Conservation (phyloP, 2,888 invertebrate species). For the Nasonovia ribisnigri region DNA sequence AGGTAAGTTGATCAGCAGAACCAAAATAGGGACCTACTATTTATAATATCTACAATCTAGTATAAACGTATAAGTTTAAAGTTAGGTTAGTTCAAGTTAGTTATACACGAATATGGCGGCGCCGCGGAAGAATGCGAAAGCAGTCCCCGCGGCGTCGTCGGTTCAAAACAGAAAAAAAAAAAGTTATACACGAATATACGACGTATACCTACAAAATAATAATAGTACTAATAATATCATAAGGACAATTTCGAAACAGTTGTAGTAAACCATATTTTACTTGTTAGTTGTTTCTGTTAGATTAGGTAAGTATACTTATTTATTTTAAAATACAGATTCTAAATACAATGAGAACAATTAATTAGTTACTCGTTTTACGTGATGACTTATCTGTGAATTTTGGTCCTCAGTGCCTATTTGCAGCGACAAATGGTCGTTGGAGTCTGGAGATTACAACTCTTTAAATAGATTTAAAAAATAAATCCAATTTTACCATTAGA, state of each 20-base stretch:
- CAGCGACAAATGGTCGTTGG: background rate
- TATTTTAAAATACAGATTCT: background rate
- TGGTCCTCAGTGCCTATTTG: background rate
- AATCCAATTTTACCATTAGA: background rate
- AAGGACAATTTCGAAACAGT: background rate
- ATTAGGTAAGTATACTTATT: background rate
- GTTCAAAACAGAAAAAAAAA: too few species aligned
- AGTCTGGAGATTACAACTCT: background rate
- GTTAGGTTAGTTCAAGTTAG: too few species aligned
- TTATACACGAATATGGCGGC: too few species aligned
- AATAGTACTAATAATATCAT: background rate
- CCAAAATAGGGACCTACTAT: background rate
- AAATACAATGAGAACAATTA: background rate
- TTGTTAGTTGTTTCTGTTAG: background rate
- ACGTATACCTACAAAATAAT: too few species aligned
- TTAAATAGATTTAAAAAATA: background rate
- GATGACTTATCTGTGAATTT: background rate
- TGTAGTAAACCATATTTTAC: background rate
- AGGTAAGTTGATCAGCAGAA: background rate
- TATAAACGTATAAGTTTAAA: too few species aligned
- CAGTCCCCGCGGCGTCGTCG: too few species aligned
- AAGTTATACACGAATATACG: too few species aligned
- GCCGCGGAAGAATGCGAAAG: too few species aligned
- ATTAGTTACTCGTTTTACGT: background rate
- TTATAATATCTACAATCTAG: background rate